Evolutionary conservation across 1,140 invertebrate species (phyloP).

Genomic region (Brachionus rotundiformis): DNA sequence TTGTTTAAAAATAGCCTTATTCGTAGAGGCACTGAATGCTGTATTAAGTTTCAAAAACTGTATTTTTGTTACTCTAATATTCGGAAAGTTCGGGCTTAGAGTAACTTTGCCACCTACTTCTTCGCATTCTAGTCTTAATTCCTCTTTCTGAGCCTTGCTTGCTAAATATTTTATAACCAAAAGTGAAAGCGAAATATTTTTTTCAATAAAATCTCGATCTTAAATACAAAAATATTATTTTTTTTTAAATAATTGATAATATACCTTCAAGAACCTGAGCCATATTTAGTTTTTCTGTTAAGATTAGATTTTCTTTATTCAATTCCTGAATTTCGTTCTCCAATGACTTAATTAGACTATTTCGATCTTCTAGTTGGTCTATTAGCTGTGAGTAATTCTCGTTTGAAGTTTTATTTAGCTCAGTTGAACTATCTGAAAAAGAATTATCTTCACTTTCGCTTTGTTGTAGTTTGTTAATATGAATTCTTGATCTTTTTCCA

Average conservation of each 20-base stretch:
- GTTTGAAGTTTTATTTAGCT: background rate
- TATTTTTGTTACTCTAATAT: background rate
- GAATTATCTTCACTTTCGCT: slow-evolving; percentile 5
- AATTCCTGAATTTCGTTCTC: background rate
- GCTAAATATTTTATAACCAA: background rate
- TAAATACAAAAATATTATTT: background rate
- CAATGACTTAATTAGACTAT: background rate
- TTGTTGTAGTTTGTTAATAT: background rate
- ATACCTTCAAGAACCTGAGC: background rate
- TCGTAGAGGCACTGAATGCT: background rate
- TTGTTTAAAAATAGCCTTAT: slow-evolving; percentile 1
- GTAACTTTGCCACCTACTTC: background rate
- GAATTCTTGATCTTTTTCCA: background rate
- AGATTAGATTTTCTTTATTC: background rate
- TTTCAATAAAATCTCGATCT: background rate
- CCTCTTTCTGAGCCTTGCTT: background rate
- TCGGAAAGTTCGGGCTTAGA: background rate
- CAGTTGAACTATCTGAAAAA: background rate
- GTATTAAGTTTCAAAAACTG: background rate
- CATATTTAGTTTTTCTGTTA: slow-evolving; percentile 1
- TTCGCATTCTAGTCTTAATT: background rate
- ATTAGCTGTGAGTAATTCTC: background rate
- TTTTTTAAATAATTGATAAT: background rate
- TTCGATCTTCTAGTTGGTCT: background rate
- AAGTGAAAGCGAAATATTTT: background rate